Conservation (phyloP, 2,888 invertebrate species). For the Bursaphelenchus okinawaensis region DNA sequence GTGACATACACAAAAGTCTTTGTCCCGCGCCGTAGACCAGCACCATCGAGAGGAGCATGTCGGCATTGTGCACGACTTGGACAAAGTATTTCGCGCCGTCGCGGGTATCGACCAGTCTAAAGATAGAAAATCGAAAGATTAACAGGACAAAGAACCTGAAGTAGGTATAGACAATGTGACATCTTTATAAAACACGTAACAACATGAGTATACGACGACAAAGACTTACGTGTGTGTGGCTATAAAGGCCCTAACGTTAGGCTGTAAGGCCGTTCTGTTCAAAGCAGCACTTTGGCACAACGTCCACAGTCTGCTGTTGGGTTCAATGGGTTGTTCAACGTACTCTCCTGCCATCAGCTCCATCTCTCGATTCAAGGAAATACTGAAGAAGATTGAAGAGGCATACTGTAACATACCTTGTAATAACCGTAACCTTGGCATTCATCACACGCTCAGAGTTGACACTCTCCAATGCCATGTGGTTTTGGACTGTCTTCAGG, state of each 20-base stretch:
- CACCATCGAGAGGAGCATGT: constrained; percentile 61
- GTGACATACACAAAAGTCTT: constrained; percentile 59
- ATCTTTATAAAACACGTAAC: background rate
- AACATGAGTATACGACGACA: background rate
- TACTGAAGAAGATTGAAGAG: constrained; percentile 26
- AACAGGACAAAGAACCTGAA: too few species aligned
- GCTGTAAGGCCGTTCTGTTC: constrained; percentile 45
- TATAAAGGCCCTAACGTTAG: constrained; percentile 35
- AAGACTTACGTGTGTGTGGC: constrained; percentile 50
- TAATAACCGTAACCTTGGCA: constrained; percentile 51
- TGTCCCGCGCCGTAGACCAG: constrained; percentile 57
- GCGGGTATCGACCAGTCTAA: constrained; percentile 58
- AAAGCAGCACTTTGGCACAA: constrained; percentile 53
- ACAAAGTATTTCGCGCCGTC: constrained; percentile 60
- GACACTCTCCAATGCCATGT: constrained; percentile 48
- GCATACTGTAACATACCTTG: constrained; percentile 31
- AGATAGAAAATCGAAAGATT: constrained; percentile 18
- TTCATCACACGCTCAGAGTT: constrained; percentile 39
- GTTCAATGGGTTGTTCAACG: constrained; percentile 34
- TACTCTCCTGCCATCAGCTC: constrained; percentile 54
- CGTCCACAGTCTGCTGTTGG: constrained; percentile 48
- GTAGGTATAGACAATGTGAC: background rate
- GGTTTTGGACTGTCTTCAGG: constrained; percentile 53
- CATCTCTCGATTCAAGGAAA: constrained; percentile 55
- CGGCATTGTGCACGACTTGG: constrained; percentile 61